phyloP scores from a whole-genome alignment of 2,113 vertebrate species.

The Opisthocomus hoazin region DNA sequence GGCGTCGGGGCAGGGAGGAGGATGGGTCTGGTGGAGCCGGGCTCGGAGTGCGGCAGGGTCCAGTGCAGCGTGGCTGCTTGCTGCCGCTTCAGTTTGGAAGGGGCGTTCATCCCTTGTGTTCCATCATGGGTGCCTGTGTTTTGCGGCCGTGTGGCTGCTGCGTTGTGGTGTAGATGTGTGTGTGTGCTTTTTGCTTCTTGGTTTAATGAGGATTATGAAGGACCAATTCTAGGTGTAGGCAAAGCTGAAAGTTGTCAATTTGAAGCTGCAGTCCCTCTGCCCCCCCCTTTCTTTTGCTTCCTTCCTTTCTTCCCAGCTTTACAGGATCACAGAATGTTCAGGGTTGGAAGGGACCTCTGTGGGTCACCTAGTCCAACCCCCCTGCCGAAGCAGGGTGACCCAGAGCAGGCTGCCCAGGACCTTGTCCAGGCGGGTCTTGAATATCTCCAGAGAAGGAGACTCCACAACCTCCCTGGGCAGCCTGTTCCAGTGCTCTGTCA shows the following conservation, averaged over 20 bases:
- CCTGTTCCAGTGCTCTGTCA: too few relatives aligned
- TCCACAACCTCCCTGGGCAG: too few relatives aligned
- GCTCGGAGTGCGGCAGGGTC: accelerated
- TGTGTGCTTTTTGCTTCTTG: background rate
- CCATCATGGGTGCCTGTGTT: background rate
- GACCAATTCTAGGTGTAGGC: background rate
- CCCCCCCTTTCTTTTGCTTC: background rate
- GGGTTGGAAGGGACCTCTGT: too few relatives aligned
- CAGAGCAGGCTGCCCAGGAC: too few relatives aligned
- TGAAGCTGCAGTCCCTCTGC: background rate
- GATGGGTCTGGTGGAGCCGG: background rate
- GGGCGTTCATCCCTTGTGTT: background rate
- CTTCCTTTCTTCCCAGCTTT: background rate
- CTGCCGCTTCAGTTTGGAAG: background rate
- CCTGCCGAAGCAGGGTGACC: too few relatives aligned
- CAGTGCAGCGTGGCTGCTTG: background rate
- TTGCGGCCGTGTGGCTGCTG: background rate
- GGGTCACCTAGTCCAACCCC: too few relatives aligned
- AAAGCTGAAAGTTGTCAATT: background rate
- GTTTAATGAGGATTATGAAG: background rate
- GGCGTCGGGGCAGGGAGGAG: background rate
- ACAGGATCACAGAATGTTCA: too few relatives aligned
- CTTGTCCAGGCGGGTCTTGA: too few relatives aligned
- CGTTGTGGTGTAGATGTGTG: background rate
- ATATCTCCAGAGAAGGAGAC: too few relatives aligned